phyloP scores from a whole-genome alignment of 1,140 invertebrate species.

The Pseudobourletiella spinata region DNA sequence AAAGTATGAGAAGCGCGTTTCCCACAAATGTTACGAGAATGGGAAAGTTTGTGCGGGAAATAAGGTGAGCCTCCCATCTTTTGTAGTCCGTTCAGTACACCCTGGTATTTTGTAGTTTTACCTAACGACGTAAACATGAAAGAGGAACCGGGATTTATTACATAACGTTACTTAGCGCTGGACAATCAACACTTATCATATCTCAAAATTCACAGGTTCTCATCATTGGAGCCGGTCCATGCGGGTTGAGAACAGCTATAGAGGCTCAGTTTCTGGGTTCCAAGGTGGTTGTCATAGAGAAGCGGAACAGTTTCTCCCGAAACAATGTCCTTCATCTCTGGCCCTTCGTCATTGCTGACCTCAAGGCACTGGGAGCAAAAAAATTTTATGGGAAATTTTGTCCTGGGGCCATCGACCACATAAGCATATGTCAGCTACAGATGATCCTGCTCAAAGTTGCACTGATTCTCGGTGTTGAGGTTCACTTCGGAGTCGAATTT shows the following conservation, averaged over 20 bases:
- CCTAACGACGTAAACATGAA: too few species aligned
- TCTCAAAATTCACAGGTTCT: slow-evolving; percentile 59
- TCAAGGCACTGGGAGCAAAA: slow-evolving; percentile 51
- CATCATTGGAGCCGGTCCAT: slow-evolving; percentile 90
- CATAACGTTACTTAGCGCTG: too few species aligned
- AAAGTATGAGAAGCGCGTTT: slow-evolving; percentile 85
- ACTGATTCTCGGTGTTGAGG: slow-evolving; percentile 50
- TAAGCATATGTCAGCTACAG: slow-evolving; percentile 49
- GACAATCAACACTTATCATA: too few species aligned
- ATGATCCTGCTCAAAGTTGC: slow-evolving; percentile 50
- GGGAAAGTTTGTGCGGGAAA: slow-evolving; percentile 76
- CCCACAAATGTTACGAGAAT: slow-evolving; percentile 81
- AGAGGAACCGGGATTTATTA: too few species aligned
- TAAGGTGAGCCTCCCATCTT: slow-evolving; percentile 54
- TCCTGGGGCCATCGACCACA: slow-evolving; percentile 52
- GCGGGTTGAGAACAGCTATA: slow-evolving; percentile 87
- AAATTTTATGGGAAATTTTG: slow-evolving; percentile 56
- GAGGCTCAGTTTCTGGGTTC: slow-evolving; percentile 63
- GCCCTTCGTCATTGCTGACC: slow-evolving; percentile 54
- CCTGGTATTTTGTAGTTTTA: too few species aligned
- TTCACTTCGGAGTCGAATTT: slow-evolving; percentile 47
- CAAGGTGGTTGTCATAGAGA: slow-evolving; percentile 44
- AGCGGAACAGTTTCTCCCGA: slow-evolving; percentile 43
- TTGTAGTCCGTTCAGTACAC: too few species aligned
- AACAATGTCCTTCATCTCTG: slow-evolving; percentile 57